Conservation (phyloP, 2,113 vertebrate genomes). For the Plotosus lineatus region DNA sequence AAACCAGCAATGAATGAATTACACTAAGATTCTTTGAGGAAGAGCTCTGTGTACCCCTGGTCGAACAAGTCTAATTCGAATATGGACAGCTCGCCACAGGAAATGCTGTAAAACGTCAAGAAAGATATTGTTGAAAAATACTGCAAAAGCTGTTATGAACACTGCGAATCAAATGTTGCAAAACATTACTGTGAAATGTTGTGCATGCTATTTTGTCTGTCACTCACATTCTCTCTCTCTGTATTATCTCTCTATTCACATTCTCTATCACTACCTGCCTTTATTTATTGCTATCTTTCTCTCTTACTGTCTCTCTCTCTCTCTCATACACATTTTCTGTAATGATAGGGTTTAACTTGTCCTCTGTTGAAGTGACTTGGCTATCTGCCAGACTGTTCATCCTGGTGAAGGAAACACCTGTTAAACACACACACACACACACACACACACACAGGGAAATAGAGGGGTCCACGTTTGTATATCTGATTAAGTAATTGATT, state of each 20-base stretch:
- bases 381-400: slow-evolving; percentile 23
- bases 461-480: background rate
- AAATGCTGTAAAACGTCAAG: no score
- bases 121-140: no score
- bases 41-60: background rate
- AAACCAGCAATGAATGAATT: slow-evolving; percentile 31
- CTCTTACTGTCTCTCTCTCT: background rate
- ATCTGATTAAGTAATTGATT: slow-evolving; percentile 2
- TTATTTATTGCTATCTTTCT: background rate
- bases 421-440: slow-evolving; percentile 8
- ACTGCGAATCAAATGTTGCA: background rate
- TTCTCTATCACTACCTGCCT: background rate
- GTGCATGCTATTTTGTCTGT: no score
- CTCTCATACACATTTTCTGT: background rate
- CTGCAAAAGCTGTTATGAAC: background rate
- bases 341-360: slow-evolving; percentile 14
- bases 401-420: slow-evolving; percentile 29
- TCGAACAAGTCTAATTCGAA: background rate
- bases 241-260: background rate
- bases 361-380: slow-evolving; percentile 26
- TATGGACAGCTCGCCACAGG: background rate
- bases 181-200: no score
- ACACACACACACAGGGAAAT: background rate
- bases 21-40: slow-evolving; percentile 19
- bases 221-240: background rate